Conservation (phyloP, 2,888 invertebrate genomes). For the Bellardia bayeri region DNA sequence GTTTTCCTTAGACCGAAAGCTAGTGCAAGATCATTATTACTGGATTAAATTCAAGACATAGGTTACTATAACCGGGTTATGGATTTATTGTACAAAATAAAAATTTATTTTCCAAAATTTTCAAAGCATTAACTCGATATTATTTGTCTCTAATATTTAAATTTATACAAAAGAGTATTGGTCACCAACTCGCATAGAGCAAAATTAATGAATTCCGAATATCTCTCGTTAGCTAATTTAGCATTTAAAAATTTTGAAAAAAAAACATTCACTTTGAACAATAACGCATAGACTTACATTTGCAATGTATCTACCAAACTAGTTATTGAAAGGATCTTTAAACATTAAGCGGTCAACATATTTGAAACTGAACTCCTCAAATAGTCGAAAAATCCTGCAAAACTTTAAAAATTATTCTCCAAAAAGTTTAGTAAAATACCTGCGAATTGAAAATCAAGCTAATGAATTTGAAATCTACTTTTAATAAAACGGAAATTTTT, state of each 20-base stretch:
- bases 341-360: slow-evolving; percentile 15
- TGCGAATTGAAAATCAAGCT: neutral
- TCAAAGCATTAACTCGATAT: neutral
- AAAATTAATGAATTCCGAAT: neutral
- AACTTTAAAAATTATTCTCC: neutral
- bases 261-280: too few relatives aligned
- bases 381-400: neutral
- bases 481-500: neutral
- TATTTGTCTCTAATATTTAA: neutral
- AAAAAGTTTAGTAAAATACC: too few relatives aligned
- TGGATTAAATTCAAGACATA: too few relatives aligned
- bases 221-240: too few relatives aligned
- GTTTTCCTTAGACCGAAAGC: too few relatives aligned
- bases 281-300: too few relatives aligned
- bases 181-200: neutral
- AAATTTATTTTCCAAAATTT: neutral
- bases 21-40: too few relatives aligned
- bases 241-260: too few relatives aligned
- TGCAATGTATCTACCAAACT: too few relatives aligned
- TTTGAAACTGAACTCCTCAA: neutral
- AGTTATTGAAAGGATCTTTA: too few relatives aligned
- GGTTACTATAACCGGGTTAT: too few relatives aligned
- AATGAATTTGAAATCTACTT: neutral
- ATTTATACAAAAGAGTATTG: neutral
- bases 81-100: neutral